phyloP scores from a whole-genome alignment of 2,113 vertebrate species.

The Ginglymostoma cirratum region DNA sequence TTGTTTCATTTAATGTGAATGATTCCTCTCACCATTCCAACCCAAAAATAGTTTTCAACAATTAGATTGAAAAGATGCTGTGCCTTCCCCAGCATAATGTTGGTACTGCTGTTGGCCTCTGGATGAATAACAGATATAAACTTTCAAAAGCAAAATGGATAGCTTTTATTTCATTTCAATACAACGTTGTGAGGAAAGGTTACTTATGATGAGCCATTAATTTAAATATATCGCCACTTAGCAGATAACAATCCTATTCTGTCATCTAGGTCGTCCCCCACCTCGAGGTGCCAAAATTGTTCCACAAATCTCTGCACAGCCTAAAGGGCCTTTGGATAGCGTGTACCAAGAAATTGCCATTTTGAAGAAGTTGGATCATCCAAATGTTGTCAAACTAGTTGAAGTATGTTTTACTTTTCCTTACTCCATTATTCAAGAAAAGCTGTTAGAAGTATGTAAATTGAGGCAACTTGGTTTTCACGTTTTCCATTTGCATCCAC shows the following conservation, averaged over 20 bases:
- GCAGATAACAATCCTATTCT: background rate
- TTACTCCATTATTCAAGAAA: background rate
- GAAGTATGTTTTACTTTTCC: constrained; percentile 63
- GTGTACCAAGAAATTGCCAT: constrained; percentile 98
- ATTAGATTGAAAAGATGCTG: background rate
- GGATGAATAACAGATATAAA: background rate
- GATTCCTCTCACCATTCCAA: background rate
- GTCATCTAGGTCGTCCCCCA: constrained; percentile 74
- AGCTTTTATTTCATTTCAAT: background rate
- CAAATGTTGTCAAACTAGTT: constrained; percentile 92
- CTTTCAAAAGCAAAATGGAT: background rate
- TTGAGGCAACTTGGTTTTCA: background rate
- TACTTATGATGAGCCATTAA: background rate
- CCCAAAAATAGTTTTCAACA: background rate
- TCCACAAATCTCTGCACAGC: constrained; percentile 69
- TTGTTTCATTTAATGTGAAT: background rate
- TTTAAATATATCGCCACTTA: background rate
- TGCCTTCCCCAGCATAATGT: background rate
- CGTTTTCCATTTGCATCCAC: background rate
- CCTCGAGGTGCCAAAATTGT: constrained; percentile 74
- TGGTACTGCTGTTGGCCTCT: background rate
- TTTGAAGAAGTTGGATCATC: constrained; percentile 93
- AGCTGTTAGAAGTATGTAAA: background rate
- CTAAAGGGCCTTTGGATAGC: constrained; percentile 82
- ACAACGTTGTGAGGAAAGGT: background rate